phyloP scores from a whole-genome alignment of 2,888 invertebrate genomes.

The Zaprionus lineosus region DNA sequence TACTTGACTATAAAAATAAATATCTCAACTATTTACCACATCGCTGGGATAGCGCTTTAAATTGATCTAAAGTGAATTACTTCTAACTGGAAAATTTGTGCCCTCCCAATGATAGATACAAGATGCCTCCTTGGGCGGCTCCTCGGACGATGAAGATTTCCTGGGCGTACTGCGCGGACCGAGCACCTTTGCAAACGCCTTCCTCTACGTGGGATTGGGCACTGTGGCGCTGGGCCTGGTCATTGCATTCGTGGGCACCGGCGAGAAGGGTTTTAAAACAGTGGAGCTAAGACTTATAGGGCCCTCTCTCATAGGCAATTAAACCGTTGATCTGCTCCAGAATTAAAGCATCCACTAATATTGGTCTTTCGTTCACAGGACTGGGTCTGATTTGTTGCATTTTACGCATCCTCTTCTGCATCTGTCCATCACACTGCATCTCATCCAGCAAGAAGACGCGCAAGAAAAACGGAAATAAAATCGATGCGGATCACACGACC shows the following conservation, averaged over 20 bases:
- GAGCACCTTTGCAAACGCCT: slow-evolving; percentile 91
- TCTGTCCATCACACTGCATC: slow-evolving; percentile 91
- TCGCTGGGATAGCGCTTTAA: slow-evolving; percentile 12
- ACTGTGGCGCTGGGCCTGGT: slow-evolving; percentile 92
- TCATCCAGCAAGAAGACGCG: slow-evolving; percentile 86
- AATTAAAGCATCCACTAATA: not conserved
- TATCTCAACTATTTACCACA: slow-evolving; percentile 1
- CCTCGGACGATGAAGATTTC: slow-evolving; percentile 89
- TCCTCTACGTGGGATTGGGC: slow-evolving; percentile 93
- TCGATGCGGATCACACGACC: slow-evolving; percentile 83
- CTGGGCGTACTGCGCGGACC: slow-evolving; percentile 87
- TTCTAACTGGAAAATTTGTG: not conserved
- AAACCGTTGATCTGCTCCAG: not conserved
- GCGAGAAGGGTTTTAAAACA: slow-evolving; percentile 94
- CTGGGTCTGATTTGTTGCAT: slow-evolving; percentile 92
- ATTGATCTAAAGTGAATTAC: not conserved
- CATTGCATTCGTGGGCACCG: slow-evolving; percentile 94
- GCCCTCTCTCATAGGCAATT: slow-evolving; percentile 88
- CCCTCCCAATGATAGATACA: slow-evolving; percentile 86
- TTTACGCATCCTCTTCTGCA: slow-evolving; percentile 91
- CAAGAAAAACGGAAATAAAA: slow-evolving; percentile 83
- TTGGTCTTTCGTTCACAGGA: slow-evolving; percentile 77
- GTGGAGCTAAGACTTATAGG: slow-evolving; percentile 93
- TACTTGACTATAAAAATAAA: too few relatives aligned
- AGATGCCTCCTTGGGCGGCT: slow-evolving; percentile 91